These are phyloP conservation scores for Acanthosepion lycidas DNA, from an alignment of 2,888 invertebrate species.

Conservation along the genomic window DNA sequence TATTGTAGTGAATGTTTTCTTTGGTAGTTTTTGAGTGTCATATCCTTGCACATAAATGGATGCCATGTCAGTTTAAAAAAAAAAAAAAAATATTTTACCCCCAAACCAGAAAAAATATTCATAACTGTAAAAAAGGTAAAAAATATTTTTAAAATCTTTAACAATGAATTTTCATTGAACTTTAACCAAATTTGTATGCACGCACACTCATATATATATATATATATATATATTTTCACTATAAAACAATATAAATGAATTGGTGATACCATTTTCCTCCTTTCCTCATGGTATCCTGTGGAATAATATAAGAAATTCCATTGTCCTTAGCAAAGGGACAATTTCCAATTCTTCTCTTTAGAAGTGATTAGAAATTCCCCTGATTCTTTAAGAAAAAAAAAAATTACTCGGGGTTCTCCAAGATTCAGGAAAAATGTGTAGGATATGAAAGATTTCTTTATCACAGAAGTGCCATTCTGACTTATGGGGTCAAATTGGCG, in stretches of 20 bases:
- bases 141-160: no score
- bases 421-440: background rate
- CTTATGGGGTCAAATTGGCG: background rate
- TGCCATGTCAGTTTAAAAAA: no score
- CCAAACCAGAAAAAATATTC: no score
- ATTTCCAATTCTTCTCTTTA: background rate
- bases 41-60: no score
- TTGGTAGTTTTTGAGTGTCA: no score
- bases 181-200: no score
- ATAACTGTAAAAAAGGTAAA: no score
- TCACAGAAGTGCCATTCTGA: background rate
- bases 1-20: no score
- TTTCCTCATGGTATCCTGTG: background rate
- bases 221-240: background rate
- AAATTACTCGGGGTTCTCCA: background rate
- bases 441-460: background rate
- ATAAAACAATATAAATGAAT: background rate
- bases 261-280: background rate
- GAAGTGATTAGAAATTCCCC: background rate
- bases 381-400: background rate
- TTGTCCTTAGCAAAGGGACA: background rate
- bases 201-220: no score
- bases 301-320: background rate
- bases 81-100: no score
- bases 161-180: no score